Percentiles rank a stretch among this genome's conserved stretches.
phyloP scores from a whole-genome alignment of 2,113 vertebrate species.

The Xerus inauris region DNA sequence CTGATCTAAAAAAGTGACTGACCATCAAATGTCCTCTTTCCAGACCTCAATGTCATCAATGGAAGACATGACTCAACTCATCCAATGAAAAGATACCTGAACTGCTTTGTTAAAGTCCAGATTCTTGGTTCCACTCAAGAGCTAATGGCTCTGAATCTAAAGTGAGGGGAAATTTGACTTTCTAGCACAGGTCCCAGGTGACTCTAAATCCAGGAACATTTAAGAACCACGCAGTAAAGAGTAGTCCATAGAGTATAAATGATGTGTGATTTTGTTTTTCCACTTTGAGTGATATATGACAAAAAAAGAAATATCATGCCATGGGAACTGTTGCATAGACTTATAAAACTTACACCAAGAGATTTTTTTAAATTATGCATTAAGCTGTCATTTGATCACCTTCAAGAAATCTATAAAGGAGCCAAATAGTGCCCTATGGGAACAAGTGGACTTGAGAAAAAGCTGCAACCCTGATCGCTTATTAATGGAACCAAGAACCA shows the following conservation, averaged over 20 bases:
- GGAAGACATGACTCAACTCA: neutral
- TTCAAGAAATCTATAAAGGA: constrained; percentile 49
- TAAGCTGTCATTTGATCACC: constrained; percentile 42
- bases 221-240: neutral
- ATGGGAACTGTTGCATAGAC: neutral
- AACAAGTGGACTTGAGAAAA: constrained; percentile 4
- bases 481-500: constrained; percentile 17
- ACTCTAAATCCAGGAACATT: constrained; percentile 10
- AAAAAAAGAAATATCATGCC: constrained; percentile 14
- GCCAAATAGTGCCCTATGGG: neutral
- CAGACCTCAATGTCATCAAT: neutral
- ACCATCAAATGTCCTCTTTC: neutral
- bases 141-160: neutral
- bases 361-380: constrained; percentile 6
- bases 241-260: neutral
- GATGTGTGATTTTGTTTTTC: constrained; percentile 42
- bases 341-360: constrained; percentile 32
- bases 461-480: neutral
- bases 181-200: neutral
- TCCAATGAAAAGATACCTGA: constrained; percentile 1
- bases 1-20: neutral
- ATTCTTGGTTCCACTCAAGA: neutral
- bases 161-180: neutral
- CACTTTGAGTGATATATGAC: constrained; percentile 53
- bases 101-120: neutral